Base-by-base conservation (phyloP, 2,888 invertebrate species). In the Parapristionchus giblindavisi region DNA sequence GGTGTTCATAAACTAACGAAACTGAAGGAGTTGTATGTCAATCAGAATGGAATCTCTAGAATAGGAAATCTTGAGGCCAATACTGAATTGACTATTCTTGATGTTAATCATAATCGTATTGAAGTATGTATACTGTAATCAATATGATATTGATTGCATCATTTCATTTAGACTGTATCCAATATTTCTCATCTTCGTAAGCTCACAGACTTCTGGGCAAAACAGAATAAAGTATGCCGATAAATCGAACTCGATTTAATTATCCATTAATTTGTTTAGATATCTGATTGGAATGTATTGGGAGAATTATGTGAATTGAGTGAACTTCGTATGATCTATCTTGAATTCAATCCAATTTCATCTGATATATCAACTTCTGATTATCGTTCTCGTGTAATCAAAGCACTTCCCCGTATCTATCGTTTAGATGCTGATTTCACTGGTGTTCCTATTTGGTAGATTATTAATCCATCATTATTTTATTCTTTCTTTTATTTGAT, bases 1-100 rank as follows among this genome's bases (percentile, higher is more conserved):
- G 94, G 94, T 85, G 88, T 98, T 72, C 92, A 93, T 0, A 90
- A 91, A 6, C 89, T 96, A 36, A 90, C 88, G 0, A 92, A 93
- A 73, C 89, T 98, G 77, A 93, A 93, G 61, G 94, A 98, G 88
- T 89, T 98, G 29, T 98, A 98, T 88, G 87, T 96, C 78, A 95
- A 96, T 0, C 94, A 96, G 89, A 98, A 98, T 90, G 96, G 94
- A 14, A 92, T 98, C 65, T 91, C 92, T 75, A 88, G 86, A 52
- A 88, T 98, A 77, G 93, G 94, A 88, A 93, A 93, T 77, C 88
- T 96, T 80, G 91, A 92, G 0, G 90, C 78, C 24, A 79, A 81
- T 66, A 60, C 74, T 32, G 77, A 77, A 1, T 78, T 85, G 29
- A 82, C 84, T 71, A 78, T 84, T 27, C 78, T 85, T 43, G 85